Conservation (phyloP, 2,797 vertebrate species). For the Helostoma temminkii region DNA sequence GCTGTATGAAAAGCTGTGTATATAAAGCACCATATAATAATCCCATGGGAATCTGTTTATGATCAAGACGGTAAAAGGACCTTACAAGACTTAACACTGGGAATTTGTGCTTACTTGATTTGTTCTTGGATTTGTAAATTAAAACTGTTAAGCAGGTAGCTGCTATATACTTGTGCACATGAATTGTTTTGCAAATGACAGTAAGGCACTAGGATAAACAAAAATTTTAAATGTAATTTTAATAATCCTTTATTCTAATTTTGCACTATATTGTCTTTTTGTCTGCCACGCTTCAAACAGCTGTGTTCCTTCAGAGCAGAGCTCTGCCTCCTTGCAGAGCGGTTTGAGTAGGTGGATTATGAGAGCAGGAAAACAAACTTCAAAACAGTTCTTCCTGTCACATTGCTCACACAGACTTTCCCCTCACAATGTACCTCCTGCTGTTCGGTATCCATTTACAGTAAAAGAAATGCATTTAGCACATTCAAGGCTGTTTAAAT, state of each 20-base stretch:
- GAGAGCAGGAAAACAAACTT: slow-evolving; percentile 75
- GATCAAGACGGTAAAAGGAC: slow-evolving; percentile 17
- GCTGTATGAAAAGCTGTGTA: slow-evolving; percentile 43
- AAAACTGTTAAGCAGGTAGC: slow-evolving; percentile 2
- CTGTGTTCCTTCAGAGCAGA: slow-evolving; percentile 37
- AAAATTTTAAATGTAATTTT: slow-evolving; percentile 46
- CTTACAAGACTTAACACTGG: not conserved
- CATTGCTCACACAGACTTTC: slow-evolving; percentile 35
- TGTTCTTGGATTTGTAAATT: not conserved
- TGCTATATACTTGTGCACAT: slow-evolving; percentile 5
- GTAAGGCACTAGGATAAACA: slow-evolving; percentile 28
- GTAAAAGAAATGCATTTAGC: slow-evolving; percentile 9
- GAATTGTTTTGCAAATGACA: slow-evolving; percentile 22
- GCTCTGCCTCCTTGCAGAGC: slow-evolving; percentile 53
- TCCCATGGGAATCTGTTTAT: slow-evolving; percentile 22
- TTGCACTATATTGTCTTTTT: slow-evolving; percentile 32
- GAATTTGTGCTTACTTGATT: slow-evolving; percentile 2
- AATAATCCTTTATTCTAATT: slow-evolving; percentile 27
- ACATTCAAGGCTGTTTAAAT: slow-evolving; percentile 34
- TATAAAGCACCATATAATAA: slow-evolving; percentile 35
- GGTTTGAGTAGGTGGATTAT: slow-evolving; percentile 74
- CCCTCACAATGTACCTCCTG: slow-evolving; percentile 44
- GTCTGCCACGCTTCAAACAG: slow-evolving; percentile 61
- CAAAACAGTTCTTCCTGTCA: slow-evolving; percentile 64
- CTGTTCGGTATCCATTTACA: slow-evolving; percentile 62